Evolutionary conservation across 2,888 invertebrate species (phyloP).

Genomic region (Strigamia transsilvanica): DNA sequence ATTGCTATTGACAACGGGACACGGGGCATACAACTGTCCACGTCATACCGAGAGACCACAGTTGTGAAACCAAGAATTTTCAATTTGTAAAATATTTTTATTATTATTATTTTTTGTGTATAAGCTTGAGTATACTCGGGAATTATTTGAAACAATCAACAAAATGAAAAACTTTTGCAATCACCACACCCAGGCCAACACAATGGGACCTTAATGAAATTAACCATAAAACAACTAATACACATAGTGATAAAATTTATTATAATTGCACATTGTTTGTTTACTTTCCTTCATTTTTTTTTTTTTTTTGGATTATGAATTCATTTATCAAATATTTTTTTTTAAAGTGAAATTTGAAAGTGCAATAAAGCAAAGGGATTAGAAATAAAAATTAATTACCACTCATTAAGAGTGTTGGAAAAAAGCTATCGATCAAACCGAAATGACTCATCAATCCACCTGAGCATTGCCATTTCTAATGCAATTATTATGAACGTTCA

Average conservation of each 20-base stretch:
- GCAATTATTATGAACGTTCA: slow-evolving; percentile 14
- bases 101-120: background rate
- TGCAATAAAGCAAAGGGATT: background rate
- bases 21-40: background rate
- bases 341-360: too few relatives aligned
- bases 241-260: too few relatives aligned
- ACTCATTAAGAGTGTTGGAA: background rate
- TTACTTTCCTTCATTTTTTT: too few relatives aligned
- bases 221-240: too few relatives aligned
- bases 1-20: slow-evolving; percentile 34
- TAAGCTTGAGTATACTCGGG: background rate
- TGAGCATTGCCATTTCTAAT: slow-evolving; percentile 33
- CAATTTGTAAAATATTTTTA: background rate
- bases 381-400: background rate
- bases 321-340: too few relatives aligned
- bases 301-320: too few relatives aligned
- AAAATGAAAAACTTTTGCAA: too few relatives aligned
- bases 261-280: too few relatives aligned
- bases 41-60: background rate
- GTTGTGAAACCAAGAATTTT: background rate
- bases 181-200: too few relatives aligned
- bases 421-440: slow-evolving; percentile 10
- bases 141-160: too few relatives aligned
- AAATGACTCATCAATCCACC: slow-evolving; percentile 33
- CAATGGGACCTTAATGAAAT: too few relatives aligned